Evolutionary conservation across 1,140 invertebrate species (phyloP).

Genomic region (Heterodera schachtii): DNA sequence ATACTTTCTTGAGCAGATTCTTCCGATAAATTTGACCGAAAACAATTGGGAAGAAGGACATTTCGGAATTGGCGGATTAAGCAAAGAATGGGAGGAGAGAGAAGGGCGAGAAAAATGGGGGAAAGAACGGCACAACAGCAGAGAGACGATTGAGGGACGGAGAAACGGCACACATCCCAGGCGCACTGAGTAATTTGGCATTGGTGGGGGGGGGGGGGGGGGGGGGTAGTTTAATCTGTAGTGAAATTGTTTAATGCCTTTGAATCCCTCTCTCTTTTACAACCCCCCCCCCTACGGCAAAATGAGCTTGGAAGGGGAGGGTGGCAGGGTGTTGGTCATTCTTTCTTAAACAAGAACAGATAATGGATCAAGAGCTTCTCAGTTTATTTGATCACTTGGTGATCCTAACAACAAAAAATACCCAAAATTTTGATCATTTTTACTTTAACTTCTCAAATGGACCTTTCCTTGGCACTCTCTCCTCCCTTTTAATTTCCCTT

Average conservation of each 20-base stretch:
- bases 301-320: neutral
- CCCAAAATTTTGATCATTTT: no score
- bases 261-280: no score
- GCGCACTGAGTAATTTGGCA: neutral
- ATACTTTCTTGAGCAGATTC: slow-evolving; percentile 2
- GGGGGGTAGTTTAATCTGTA: no score
- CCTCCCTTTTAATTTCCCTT: no score
- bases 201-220: no score
- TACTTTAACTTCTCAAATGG: no score
- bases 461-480: no score
- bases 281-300: no score
- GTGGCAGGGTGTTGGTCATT: neutral
- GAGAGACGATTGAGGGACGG: neutral
- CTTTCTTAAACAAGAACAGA: neutral
- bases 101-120: neutral
- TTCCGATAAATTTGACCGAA: neutral
- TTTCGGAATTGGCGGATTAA: neutral
- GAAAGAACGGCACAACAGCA: no score
- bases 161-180: neutral
- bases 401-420: neutral
- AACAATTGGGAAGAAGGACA: neutral
- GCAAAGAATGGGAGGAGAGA: neutral
- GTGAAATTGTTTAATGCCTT: no score
- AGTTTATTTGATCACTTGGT: no score
- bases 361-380: neutral